Conservation (phyloP, 2,797 vertebrate species). For the Phrynocephalus guinanensis region DNA sequence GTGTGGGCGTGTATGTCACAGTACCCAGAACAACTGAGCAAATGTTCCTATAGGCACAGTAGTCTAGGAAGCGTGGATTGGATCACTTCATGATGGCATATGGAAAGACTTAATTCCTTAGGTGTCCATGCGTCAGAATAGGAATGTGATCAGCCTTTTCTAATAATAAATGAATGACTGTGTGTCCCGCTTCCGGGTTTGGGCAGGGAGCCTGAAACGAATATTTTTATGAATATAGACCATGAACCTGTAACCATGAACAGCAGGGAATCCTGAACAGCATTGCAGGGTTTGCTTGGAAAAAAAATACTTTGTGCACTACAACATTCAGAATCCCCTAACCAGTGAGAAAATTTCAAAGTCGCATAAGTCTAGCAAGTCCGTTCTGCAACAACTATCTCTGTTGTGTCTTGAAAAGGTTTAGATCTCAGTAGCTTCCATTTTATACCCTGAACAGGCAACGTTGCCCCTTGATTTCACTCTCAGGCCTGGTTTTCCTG, state of each 20-base stretch:
- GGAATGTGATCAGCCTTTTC: background rate
- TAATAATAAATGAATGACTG: background rate
- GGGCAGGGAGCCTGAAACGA: background rate
- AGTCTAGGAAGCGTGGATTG: no score
- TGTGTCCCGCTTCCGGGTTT: background rate
- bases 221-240: background rate
- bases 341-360: background rate
- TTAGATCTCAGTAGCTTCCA: background rate
- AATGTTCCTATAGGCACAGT: no score
- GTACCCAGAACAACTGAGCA: background rate
- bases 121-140: no score
- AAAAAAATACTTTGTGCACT: no score
- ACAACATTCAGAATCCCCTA: background rate
- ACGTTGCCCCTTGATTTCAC: background rate
- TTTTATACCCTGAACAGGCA: background rate
- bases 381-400: background rate
- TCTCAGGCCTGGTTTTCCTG: background rate
- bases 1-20: constrained; percentile 11
- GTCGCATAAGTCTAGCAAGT: background rate
- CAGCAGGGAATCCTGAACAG: background rate
- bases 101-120: no score
- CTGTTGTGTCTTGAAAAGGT: background rate
- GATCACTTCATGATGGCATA: no score
- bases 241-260: background rate
- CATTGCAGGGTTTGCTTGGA: background rate